phyloP scores from a whole-genome alignment of 2,113 vertebrate genomes.

The Neopipo cinnamomea region DNA sequence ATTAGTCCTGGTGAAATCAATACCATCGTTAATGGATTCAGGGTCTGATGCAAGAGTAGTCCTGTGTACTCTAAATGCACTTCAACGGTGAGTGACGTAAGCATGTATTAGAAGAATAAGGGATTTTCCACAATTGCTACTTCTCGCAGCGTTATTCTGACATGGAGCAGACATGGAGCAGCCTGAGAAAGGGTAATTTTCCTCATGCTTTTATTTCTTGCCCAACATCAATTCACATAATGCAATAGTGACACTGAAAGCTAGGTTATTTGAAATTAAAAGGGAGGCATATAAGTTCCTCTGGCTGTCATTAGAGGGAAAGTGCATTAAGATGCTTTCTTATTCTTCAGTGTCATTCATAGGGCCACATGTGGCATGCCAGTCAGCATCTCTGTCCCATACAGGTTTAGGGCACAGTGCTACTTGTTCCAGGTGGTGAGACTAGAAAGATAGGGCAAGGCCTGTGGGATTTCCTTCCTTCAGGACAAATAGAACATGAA shows the following conservation, averaged over 20 bases:
- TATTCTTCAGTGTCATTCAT: neutral
- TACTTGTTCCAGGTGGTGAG: neutral
- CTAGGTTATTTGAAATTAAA: neutral
- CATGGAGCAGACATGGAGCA: neutral
- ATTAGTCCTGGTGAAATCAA: constrained; percentile 27
- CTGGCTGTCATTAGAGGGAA: neutral
- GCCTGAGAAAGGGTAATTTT: neutral
- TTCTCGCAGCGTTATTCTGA: neutral
- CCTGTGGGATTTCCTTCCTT: neutral
- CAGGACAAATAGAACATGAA: neutral
- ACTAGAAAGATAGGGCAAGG: neutral
- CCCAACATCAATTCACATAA: rapidly evolving
- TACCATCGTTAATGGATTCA: neutral
- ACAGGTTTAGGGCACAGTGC: rapidly evolving
- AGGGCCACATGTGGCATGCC: rapidly evolving
- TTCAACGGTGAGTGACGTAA: neutral
- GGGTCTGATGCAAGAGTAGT: neutral
- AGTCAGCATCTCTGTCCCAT: neutral
- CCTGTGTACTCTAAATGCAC: neutral
- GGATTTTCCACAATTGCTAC: neutral
- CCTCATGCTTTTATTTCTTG: neutral
- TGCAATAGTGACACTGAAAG: neutral
- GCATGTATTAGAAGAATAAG: neutral
- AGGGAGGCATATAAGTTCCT: neutral
- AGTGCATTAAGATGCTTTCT: neutral